Conservation (phyloP, 1,140 invertebrate genomes). For the Calephelis nemesis region DNA sequence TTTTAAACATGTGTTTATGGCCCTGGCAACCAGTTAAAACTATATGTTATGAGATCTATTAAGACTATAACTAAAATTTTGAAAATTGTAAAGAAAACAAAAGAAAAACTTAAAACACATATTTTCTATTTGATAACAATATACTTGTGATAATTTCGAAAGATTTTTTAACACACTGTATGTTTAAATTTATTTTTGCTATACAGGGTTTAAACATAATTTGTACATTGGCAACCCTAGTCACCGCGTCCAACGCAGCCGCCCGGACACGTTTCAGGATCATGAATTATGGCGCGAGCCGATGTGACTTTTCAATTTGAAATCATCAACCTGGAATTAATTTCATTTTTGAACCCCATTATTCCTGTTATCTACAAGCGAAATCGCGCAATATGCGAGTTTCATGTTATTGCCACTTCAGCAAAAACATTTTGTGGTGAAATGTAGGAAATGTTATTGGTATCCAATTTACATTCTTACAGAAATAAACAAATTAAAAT, state of each 20-base stretch:
- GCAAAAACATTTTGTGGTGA: conserved; percentile 63
- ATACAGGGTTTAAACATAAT: background rate
- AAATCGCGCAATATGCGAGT: conserved; percentile 74
- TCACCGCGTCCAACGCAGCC: conserved; percentile 63
- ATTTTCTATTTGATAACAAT: no score
- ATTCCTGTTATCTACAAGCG: conserved; percentile 76
- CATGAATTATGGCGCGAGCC: conserved; percentile 77
- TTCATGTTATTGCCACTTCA: conserved; percentile 67
- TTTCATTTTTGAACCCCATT: conserved; percentile 79
- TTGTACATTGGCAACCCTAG: conserved; percentile 52
- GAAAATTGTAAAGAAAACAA: no score
- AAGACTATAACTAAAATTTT: no score
- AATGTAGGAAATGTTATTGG: conserved; percentile 33
- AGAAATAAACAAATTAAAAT: background rate
- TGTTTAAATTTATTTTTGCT: no score
- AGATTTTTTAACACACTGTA: no score
- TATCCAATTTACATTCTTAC: conserved; percentile 21
- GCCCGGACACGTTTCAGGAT: conserved; percentile 77
- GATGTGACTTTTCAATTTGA: conserved; percentile 80
- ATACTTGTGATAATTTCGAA: no score
- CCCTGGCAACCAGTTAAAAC: no score
- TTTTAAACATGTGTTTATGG: no score
- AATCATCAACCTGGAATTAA: conserved; percentile 80
- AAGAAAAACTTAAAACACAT: no score
- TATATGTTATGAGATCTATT: no score